A percentile compares a stretch with the other conserved stretches of the same genome.
Conservation (phyloP, 2,797 vertebrate species). For the Rhinichthys osculus region DNA sequence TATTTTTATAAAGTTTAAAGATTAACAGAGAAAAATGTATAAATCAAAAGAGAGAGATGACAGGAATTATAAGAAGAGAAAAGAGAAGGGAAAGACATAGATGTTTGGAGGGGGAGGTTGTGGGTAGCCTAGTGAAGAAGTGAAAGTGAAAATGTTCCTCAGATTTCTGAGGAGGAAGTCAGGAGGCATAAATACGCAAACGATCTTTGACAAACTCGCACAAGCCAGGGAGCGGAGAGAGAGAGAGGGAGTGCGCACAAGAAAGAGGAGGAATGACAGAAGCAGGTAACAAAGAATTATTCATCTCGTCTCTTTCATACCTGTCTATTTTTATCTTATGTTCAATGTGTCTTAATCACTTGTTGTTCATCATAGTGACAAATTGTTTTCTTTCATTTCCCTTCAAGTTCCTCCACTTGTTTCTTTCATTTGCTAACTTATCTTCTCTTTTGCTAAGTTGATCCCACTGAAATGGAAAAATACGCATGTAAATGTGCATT, state of each 20-base stretch:
- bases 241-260: conserved; percentile 24
- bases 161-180: conserved; percentile 81
- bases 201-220: conserved; percentile 49
- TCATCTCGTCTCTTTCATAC: not conserved
- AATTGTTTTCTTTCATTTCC: conserved; percentile 30
- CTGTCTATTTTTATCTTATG: not conserved
- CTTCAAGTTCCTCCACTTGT: not conserved
- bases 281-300: conserved; percentile 58
- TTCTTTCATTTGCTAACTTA: not conserved
- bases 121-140: conserved; percentile 72
- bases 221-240: conserved; percentile 45
- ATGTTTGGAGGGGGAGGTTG: conserved; percentile 53
- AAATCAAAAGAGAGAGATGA: conserved; percentile 53
- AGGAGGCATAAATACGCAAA: conserved; percentile 62
- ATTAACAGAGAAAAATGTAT: conserved; percentile 1
- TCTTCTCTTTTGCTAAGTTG: not conserved
- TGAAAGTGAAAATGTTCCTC: conserved; percentile 82
- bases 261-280: conserved; percentile 45
- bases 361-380: not conserved
- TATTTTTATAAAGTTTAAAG: too few relatives aligned
- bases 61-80: conserved; percentile 47
- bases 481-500: not conserved
- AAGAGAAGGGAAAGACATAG: conserved; percentile 35
- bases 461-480: not conserved
- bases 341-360: not conserved